phyloP scores from a whole-genome alignment of 1,140 invertebrate species.

The Pogonus chalceus region DNA sequence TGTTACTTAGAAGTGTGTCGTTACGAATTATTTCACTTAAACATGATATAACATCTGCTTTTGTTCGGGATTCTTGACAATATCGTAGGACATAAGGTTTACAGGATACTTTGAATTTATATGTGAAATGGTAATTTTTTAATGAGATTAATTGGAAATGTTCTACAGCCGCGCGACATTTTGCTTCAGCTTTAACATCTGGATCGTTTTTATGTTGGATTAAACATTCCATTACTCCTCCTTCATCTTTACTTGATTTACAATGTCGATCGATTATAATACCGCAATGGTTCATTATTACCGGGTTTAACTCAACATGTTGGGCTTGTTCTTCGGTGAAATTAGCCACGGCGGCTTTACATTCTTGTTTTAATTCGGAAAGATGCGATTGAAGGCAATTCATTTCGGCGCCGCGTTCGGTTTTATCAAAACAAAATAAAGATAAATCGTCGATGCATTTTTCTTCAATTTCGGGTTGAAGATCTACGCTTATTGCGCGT shows the following conservation, averaged over 20 bases:
- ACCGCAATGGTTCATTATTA: constrained; percentile 72
- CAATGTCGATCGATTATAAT: constrained; percentile 77
- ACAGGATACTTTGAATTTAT: constrained; percentile 91
- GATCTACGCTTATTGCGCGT: constrained; percentile 80
- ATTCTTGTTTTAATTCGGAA: constrained; percentile 45
- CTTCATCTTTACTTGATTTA: constrained; percentile 63
- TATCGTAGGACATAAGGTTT: constrained; percentile 69
- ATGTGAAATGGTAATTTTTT: constrained; percentile 90
- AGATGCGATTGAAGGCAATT: constrained; percentile 87
- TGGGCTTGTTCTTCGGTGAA: constrained; percentile 84
- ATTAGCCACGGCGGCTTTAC: constrained; percentile 42
- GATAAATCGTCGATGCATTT: constrained; percentile 79
- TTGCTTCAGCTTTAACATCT: constrained; percentile 58
- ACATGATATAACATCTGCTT: constrained; percentile 81
- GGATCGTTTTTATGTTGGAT: constrained; percentile 86
- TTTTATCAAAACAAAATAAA: constrained; percentile 71
- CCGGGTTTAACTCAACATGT: constrained; percentile 75
- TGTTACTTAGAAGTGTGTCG: constrained; percentile 70
- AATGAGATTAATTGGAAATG: constrained; percentile 87
- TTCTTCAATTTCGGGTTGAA: constrained; percentile 90
- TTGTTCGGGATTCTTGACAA: constrained; percentile 69
- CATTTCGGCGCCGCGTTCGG: constrained; percentile 79
- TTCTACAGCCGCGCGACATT: constrained; percentile 88
- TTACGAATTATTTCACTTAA: constrained; percentile 82
- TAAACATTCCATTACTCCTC: constrained; percentile 87